Conservation (phyloP, 2,113 vertebrate genomes). For the Porphyrio hochstetteri region DNA sequence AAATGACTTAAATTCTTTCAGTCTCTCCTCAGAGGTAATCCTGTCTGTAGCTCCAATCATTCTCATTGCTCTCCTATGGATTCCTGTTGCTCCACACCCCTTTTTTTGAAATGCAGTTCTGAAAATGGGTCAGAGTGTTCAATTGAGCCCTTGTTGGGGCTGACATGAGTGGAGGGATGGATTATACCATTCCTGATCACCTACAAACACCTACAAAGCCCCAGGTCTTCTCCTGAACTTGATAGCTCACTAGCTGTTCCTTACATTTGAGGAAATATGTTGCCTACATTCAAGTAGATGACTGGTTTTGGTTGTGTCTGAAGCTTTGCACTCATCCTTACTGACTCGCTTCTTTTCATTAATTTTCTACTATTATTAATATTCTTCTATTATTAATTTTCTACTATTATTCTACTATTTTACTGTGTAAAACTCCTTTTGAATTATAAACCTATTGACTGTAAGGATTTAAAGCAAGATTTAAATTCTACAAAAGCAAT, state of each 20-base stretch:
- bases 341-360: not conserved
- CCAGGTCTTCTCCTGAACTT: not conserved
- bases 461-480: not conserved
- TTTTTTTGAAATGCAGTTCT: not conserved
- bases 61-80: not conserved
- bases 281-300: not conserved
- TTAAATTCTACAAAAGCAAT: not conserved
- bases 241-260: not conserved
- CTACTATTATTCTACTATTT: not conserved
- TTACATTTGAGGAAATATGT: not conserved
- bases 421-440: not conserved
- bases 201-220: not conserved
- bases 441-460: not conserved
- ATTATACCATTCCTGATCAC: not conserved
- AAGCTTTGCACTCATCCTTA: not conserved
- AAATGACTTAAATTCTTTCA: not conserved
- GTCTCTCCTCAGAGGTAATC: not conserved
- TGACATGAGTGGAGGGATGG: not conserved
- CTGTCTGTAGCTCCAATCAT: not conserved
- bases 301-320: not conserved
- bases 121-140: not conserved
- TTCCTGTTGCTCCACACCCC: not conserved
- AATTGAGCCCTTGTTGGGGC: not conserved
- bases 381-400: too few species aligned
- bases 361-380: not conserved